Conservation (phyloP, 2,888 invertebrate species). For the Oscheius myriophilus region DNA sequence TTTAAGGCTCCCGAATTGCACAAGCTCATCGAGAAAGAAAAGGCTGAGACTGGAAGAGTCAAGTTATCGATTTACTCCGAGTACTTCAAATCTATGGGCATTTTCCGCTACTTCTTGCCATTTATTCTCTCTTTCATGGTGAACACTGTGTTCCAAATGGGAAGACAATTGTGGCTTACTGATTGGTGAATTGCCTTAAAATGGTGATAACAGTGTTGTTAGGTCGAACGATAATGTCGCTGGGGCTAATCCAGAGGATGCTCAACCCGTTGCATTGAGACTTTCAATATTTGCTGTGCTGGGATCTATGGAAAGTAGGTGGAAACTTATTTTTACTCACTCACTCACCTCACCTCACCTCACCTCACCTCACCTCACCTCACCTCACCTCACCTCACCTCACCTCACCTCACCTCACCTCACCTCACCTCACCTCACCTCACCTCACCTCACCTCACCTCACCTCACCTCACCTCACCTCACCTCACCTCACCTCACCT, state of each 20-base stretch:
- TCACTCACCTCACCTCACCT: too few relatives aligned
- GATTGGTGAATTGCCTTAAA: conserved; percentile 53
- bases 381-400: too few relatives aligned
- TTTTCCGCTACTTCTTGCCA: conserved; percentile 51
- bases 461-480: too few relatives aligned
- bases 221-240: conserved; percentile 64
- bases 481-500: too few relatives aligned
- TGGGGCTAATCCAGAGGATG: conserved; percentile 33
- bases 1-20: not conserved
- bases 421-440: too few relatives aligned
- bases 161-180: conserved; percentile 66
- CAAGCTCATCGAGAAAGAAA: conserved; percentile 60
- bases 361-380: too few relatives aligned
- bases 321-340: too few relatives aligned
- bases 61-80: conserved; percentile 59
- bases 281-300: conserved; percentile 63
- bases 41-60: conserved; percentile 66
- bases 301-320: conserved; percentile 60
- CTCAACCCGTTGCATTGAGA: conserved; percentile 50
- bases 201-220: not conserved
- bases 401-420: too few relatives aligned
- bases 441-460: too few relatives aligned
- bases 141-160: conserved; percentile 57
- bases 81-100: conserved; percentile 67
- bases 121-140: conserved; percentile 37